Base-by-base conservation (phyloP, 2,797 vertebrate species). In the Uromys caudimaculatus region DNA sequence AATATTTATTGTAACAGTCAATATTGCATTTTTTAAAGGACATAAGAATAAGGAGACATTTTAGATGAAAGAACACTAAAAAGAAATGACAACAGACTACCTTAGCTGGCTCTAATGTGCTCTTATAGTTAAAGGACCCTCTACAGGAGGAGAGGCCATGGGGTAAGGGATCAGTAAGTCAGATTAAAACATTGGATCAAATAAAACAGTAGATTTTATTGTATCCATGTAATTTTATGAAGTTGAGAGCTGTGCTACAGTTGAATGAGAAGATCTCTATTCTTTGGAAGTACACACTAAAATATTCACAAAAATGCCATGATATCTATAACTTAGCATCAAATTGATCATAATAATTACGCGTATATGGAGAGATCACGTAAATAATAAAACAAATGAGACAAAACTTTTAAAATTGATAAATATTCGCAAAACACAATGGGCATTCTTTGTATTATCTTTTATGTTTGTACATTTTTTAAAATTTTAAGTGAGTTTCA, bases 291-390 rank as follows among this genome's bases (percentile, higher is more conserved):
- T 44, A 67, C 1, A 83, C 6, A 86, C n/a, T 44, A 38, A 88
- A 64, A 11, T 87, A 47, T 84, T 52, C 87, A 35, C 32, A 13
- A 29, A 91, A 94, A 29, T 89, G 3, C 5, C 52, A 24, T 79
- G 21, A n/a, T 71, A 5, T 54, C 73, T 69, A 52, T 52, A 78
- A 79, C 73, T 88, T 87, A 82, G 13, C 95, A 27, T 95, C 35
- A 95, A 93, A 29, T 81, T 41, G 1, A 75, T 92, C 44, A 81
- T 23, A 89, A 95, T 93, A 96, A 90, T 14, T 62, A n/a, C 47
- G 6, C 71, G 1, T 21, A 27, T 9, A 3, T 3, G 50, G 24
- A 92, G 24, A 88, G 1, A 23, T 29, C 0, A 29, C 9, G 35
- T 1, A 96, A 60, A 86, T 82, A 13, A 47, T 17, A 76, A 91